Evolutionary conservation across 2,888 invertebrate genomes (phyloP).

Genomic region (Acrobasis suavella): DNA sequence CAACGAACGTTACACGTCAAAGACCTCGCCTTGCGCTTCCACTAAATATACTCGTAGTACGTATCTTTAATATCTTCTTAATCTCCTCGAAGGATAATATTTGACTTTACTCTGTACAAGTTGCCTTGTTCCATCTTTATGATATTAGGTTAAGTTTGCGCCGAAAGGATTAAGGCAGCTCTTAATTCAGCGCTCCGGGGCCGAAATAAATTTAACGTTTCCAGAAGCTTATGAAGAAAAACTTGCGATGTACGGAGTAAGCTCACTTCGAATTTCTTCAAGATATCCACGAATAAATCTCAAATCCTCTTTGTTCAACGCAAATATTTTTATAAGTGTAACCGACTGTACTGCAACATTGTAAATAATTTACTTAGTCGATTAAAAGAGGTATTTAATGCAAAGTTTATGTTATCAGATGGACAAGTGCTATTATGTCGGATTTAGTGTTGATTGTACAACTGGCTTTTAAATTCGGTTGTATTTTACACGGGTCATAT

Average conservation of each 20-base stretch:
- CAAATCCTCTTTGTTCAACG: conserved; percentile 27
- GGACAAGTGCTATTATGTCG: conserved; percentile 34
- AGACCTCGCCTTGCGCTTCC: conserved; percentile 13
- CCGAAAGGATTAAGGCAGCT: conserved; percentile 78
- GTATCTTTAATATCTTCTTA: conserved; percentile 73
- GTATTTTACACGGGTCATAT: conserved; percentile 45
- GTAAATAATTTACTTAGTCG: conserved; percentile 44
- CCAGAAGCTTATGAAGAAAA: conserved; percentile 77
- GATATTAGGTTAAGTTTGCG: conserved; percentile 79
- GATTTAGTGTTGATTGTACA: conserved; percentile 41
- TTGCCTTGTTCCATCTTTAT: conserved; percentile 78
- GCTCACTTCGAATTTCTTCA: conserved; percentile 52
- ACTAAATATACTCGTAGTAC: conserved; percentile 38
- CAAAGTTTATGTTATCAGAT: conserved; percentile 33
- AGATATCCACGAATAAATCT: conserved; percentile 42
- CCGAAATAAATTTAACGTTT: conserved; percentile 79
- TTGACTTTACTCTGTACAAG: conserved; percentile 78
- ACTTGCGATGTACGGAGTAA: conserved; percentile 63
- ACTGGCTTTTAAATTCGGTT: conserved; percentile 45
- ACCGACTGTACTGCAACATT: conserved; percentile 57
- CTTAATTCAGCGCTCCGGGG: conserved; percentile 78
- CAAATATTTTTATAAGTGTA: conserved; percentile 30
- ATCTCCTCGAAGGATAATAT: conserved; percentile 76
- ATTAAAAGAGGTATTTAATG: conserved; percentile 45
- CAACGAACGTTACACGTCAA: conserved; percentile 6